Evolutionary conservation across 1,140 invertebrate species (phyloP), one percentile per base, ranked within the genome.

Genomic region (Lepidostoma basale): DNA sequence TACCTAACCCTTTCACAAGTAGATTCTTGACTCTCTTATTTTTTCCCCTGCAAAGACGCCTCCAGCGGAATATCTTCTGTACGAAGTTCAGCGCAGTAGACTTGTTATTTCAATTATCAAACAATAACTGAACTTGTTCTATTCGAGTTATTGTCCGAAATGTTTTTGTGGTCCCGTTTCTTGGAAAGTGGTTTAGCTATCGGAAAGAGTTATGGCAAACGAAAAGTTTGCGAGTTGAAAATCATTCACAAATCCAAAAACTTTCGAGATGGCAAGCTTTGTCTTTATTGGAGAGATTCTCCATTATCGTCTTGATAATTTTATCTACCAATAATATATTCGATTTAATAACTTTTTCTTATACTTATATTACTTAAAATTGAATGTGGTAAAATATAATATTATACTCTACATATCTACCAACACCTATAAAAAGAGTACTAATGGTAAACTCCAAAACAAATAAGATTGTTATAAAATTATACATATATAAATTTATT

Each of bases 41-140:
- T n/a, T n/a, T 2, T 1, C 33, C 33, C 33, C 1, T 12, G 9
- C 23, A 23, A 8, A 22, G 45, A 49, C 23, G 44, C 44, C 44
- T 18, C 44, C 12, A 22, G 44, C 44, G 22, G 45, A 49, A 49
- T 49, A 22, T 23, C 25, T 49, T 22, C 45, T 49, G 18, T 28
- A 28, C 49, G 20, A 45, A 62, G 49, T 22, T 54, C 58, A 54
- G 67, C 45, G 26, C 40, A 44, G 44, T 49, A 47, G 54, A 68
- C 67, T 68, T 68, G 67, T 68, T 68, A 58, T 68, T 68, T 68
- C 67, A 68, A 68, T 68, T 68, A 68, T 62, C 67, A 60, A 60
- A 54, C 49, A 68, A 68, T 68, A 68, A 68, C 67, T 30, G 14
- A 67, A 67, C 65, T 47, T 60, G 23, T 23, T 40, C 47, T 9